phyloP scores from a whole-genome alignment of 2,797 vertebrate species.

The Ispidina picta region DNA sequence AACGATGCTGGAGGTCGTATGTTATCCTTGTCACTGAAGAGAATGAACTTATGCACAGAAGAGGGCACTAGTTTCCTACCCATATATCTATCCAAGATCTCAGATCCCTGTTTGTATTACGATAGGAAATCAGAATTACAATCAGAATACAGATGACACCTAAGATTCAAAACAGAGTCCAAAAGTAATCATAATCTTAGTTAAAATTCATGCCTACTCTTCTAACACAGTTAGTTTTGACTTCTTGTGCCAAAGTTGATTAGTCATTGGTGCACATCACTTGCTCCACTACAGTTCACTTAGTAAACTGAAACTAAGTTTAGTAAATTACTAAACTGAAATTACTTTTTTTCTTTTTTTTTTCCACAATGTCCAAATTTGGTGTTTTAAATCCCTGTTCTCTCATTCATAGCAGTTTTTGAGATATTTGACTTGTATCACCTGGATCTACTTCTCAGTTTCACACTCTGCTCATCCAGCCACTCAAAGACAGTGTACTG shows the following conservation, averaged over 20 bases:
- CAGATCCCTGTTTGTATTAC: not conserved
- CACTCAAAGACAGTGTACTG: not conserved
- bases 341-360: not conserved
- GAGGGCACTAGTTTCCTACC: conserved; percentile 13
- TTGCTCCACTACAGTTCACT: not conserved
- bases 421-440: not conserved
- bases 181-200: not conserved
- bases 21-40: not conserved
- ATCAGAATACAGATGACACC: not conserved
- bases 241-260: not conserved
- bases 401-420: not conserved
- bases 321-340: not conserved
- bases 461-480: not conserved
- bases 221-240: not conserved
- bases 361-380: not conserved
- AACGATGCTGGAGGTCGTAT: not conserved
- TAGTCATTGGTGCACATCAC: not conserved
- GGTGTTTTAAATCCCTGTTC: not conserved
- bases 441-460: not conserved
- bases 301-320: not conserved
- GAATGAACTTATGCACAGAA: not conserved
- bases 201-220: not conserved
- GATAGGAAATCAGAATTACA: not conserved
- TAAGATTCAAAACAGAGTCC: not conserved
- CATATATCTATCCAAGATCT: not conserved